Conservation (phyloP, 2,888 invertebrate genomes). For the Limulus polyphemus region DNA sequence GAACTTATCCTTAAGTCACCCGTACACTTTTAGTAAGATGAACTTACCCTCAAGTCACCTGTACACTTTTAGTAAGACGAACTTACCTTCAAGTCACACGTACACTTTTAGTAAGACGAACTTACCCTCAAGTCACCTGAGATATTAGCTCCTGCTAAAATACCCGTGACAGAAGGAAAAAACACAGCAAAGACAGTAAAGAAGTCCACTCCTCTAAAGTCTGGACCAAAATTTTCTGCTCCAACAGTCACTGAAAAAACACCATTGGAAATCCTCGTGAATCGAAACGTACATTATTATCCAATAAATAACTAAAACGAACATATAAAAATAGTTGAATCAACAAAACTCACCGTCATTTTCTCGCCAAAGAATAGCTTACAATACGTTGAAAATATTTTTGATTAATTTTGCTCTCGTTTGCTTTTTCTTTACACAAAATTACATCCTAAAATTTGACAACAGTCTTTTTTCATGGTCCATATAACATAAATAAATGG, state of each 20-base stretch:
- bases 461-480: too few relatives aligned
- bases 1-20: slow-evolving; percentile 57
- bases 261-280: not conserved
- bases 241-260: slow-evolving; percentile 34
- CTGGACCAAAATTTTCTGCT: slow-evolving; percentile 30
- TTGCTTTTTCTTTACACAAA: too few relatives aligned
- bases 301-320: too few relatives aligned
- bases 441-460: too few relatives aligned
- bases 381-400: too few relatives aligned
- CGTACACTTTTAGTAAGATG: not conserved
- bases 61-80: slow-evolving; percentile 33
- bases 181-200: slow-evolving; percentile 36
- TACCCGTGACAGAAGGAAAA: slow-evolving; percentile 33
- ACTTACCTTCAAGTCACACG: too few relatives aligned
- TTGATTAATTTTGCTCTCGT: too few relatives aligned
- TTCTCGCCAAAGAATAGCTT: too few relatives aligned
- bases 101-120: not conserved
- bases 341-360: too few relatives aligned
- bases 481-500: too few relatives aligned
- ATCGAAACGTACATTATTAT: too few relatives aligned
- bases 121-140: slow-evolving; percentile 84
- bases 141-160: slow-evolving; percentile 42
- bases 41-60: slow-evolving; percentile 73
- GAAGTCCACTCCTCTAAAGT: slow-evolving; percentile 31
- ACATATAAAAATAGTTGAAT: too few relatives aligned